phyloP scores from a whole-genome alignment of 2,888 invertebrate genomes.

The Diogma glabrata region DNA sequence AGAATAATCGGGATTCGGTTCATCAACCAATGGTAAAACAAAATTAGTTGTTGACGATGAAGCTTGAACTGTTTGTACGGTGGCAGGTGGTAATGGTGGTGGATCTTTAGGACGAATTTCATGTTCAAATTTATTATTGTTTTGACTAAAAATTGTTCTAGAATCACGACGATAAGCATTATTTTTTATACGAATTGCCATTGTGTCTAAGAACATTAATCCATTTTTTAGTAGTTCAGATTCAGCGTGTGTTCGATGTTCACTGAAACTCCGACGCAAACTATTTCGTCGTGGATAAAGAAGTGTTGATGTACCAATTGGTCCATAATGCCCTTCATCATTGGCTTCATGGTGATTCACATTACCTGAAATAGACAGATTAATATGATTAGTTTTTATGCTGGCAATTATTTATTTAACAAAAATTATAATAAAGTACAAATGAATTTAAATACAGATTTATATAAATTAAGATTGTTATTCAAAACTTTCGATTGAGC shows the following conservation, averaged over 20 bases:
- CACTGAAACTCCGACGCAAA: constrained; percentile 34
- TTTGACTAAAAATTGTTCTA: constrained; percentile 46
- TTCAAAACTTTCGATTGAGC: too few relatives aligned
- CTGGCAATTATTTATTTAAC: too few relatives aligned
- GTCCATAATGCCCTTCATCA: constrained; percentile 1
- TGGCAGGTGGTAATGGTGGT: constrained; percentile 37
- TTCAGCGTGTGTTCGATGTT: constrained; percentile 30
- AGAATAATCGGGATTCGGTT: neutral
- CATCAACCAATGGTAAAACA: too few relatives aligned
- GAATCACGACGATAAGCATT: constrained; percentile 49
- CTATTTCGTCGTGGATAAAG: neutral
- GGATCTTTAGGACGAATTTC: constrained; percentile 36
- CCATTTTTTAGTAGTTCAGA: constrained; percentile 31
- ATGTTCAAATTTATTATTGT: constrained; percentile 9
- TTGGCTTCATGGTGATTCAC: too few relatives aligned
- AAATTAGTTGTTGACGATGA: too few relatives aligned
- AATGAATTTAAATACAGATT: too few relatives aligned
- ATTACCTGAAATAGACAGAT: too few relatives aligned
- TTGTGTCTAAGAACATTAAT: constrained; percentile 67
- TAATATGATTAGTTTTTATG: too few relatives aligned
- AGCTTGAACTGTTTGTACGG: neutral
- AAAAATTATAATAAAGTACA: too few relatives aligned
- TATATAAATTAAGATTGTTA: too few relatives aligned
- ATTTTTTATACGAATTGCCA: constrained; percentile 60
- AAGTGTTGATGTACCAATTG: neutral